These are phyloP conservation scores for Abramis brama DNA, from an alignment of 2,113 vertebrate genomes.

Conservation along the genomic window DNA sequence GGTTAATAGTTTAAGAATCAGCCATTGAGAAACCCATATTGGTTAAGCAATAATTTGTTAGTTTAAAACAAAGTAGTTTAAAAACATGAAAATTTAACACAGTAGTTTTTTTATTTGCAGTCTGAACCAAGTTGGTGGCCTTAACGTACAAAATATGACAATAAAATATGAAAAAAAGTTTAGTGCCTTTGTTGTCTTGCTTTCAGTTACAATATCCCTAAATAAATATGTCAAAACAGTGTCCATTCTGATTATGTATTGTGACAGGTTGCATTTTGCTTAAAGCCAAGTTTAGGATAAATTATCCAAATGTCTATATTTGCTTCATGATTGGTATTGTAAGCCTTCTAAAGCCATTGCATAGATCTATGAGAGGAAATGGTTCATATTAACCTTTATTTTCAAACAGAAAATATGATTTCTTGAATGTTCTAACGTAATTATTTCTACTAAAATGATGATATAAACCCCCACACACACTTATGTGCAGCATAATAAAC, in stretches of 20 bases:
- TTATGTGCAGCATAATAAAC: not conserved
- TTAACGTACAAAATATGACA: not conserved
- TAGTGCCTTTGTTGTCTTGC: not conserved
- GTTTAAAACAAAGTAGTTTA: not conserved
- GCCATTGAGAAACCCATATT: not conserved
- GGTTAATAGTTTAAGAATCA: not conserved
- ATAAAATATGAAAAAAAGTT: not conserved
- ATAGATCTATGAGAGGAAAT: not conserved
- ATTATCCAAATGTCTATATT: too few species aligned
- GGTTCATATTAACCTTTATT: too few species aligned
- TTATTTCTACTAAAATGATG: too few species aligned
- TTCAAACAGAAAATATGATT: too few species aligned
- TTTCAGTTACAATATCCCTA: not conserved
- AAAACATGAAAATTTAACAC: not conserved
- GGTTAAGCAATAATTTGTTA: too few species aligned
- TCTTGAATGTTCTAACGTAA: too few species aligned
- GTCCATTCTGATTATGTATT: not conserved
- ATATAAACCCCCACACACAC: too few species aligned
- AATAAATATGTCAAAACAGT: not conserved
- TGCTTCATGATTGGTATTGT: not conserved
- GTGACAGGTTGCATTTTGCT: not conserved
- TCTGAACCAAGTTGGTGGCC: not conserved
- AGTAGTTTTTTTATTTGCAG: not conserved
- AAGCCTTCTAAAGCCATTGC: not conserved
- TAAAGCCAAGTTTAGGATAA: not conserved